Evolutionary conservation across 1,140 invertebrate genomes (phyloP).

Genomic region (Drosophila ercepeae): DNA sequence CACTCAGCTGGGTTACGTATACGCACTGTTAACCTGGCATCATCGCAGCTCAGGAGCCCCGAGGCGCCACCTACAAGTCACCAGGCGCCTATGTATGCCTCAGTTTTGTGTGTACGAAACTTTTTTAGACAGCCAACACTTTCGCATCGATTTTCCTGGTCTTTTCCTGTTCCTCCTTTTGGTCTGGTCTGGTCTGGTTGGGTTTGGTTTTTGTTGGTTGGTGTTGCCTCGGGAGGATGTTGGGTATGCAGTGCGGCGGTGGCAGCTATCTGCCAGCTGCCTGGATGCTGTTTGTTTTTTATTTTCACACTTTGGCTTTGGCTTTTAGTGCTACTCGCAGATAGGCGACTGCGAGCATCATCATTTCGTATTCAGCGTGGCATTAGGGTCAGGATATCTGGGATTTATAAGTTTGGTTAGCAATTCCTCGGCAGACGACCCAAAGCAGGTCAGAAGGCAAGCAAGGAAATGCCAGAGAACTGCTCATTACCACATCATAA

Average conservation of each 20-base stretch:
- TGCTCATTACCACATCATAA: slow-evolving; percentile 67
- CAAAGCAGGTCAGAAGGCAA: slow-evolving; percentile 46
- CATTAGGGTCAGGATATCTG: slow-evolving; percentile 82
- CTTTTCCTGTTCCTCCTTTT: slow-evolving; percentile 25
- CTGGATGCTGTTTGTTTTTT: slow-evolving; percentile 68
- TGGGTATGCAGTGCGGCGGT: slow-evolving; percentile 12
- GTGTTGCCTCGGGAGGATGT: neutral
- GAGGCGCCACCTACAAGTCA: slow-evolving; percentile 66
- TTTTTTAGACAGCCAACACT: slow-evolving; percentile 68
- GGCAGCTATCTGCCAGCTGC: slow-evolving; percentile 50
- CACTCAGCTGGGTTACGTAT: slow-evolving; percentile 70
- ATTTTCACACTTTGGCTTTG: slow-evolving; percentile 57
- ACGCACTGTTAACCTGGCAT: slow-evolving; percentile 76
- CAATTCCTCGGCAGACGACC: slow-evolving; percentile 35
- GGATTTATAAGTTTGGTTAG: slow-evolving; percentile 81
- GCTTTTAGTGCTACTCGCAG: slow-evolving; percentile 50
- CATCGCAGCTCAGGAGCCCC: slow-evolving; percentile 49
- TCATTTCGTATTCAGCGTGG: slow-evolving; percentile 78
- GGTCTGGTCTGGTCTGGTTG: neutral
- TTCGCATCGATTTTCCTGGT: slow-evolving; percentile 69
- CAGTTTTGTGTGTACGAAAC: slow-evolving; percentile 32
- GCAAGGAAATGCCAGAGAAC: slow-evolving; percentile 23
- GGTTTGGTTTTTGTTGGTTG: neutral
- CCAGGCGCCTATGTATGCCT: slow-evolving; percentile 39
- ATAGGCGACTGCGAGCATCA: slow-evolving; percentile 42